Percentiles rank a stretch among this genome's conserved stretches.
Evolutionary conservation across 1,140 invertebrate genomes (phyloP).

Genomic region (Venturia canescens): DNA sequence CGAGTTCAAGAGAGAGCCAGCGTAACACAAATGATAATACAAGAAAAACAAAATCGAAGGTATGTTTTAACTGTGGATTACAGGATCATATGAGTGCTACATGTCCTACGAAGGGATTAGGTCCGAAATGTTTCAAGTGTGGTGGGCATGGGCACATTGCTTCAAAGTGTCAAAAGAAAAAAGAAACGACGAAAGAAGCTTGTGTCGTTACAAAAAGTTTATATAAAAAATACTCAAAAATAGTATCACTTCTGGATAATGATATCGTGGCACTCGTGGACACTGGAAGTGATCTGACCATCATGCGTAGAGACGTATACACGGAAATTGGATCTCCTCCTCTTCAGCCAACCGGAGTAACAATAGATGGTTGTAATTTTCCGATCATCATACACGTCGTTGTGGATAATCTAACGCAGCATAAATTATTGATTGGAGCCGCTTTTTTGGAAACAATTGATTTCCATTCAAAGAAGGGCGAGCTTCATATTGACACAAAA

Average conservation of each 20-base stretch:
- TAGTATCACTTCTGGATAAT: background rate
- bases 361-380: background rate
- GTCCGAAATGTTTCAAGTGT: constrained; percentile 46
- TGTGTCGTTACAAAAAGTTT: constrained; percentile 7
- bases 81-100: background rate
- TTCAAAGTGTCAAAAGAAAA: constrained; percentile 19
- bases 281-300: constrained; percentile 44
- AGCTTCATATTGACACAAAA: constrained; percentile 15
- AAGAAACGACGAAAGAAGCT: background rate
- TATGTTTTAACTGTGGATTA: background rate
- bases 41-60: background rate
- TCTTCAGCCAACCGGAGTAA: background rate
- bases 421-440: constrained; percentile 2
- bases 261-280: constrained; percentile 38
- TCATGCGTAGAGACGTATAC: constrained; percentile 33
- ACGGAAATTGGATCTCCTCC: constrained; percentile 20
- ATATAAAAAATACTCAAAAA: constrained; percentile 28
- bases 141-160: constrained; percentile 43
- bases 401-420: background rate
- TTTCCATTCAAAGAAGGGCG: background rate
- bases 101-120: background rate
- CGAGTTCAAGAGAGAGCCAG: background rate
- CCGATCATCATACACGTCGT: background rate
- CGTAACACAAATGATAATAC: background rate
- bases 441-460: background rate